These are phyloP conservation scores for Erethizon dorsatum DNA, from an alignment of 2,797 vertebrate species.

Conservation along the genomic window DNA sequence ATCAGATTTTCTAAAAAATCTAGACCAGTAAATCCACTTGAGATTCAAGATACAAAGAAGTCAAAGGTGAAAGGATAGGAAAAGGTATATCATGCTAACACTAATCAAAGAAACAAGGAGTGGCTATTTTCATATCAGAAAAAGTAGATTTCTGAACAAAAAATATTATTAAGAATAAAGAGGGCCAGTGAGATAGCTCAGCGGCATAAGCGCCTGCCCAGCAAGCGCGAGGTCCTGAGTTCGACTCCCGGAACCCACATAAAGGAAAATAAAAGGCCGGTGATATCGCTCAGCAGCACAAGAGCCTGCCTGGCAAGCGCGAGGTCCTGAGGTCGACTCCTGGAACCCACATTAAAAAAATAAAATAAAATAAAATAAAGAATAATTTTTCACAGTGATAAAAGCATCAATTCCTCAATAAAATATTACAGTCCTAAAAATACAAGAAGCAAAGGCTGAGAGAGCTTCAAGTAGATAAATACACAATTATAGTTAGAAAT, in stretches of 20 bases:
- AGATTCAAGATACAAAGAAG: constrained; percentile 13
- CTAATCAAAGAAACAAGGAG: constrained; percentile 1
- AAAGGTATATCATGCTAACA: background rate
- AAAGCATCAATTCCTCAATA: background rate
- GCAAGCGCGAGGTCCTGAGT: too few species aligned
- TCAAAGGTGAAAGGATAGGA: background rate
- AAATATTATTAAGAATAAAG: constrained; percentile 28
- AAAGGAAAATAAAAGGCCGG: too few species aligned
- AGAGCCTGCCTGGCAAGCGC: too few species aligned
- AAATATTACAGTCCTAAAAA: background rate
- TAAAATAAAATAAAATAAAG: too few species aligned
- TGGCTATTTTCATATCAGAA: constrained; percentile 6
- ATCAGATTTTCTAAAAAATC: background rate
- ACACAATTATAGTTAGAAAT: constrained; percentile 49
- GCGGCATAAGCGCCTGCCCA: too few species aligned
- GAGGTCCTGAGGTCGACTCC: too few species aligned
- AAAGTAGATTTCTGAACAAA: constrained; percentile 44
- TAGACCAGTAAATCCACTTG: background rate
- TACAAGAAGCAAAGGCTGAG: constrained; percentile 8
- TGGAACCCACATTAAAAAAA: too few species aligned
- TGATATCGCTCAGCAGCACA: too few species aligned
- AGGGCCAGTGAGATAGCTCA: too few species aligned
- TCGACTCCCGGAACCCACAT: too few species aligned
- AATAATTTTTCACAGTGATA: background rate
- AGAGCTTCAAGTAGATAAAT: constrained; percentile 27